Conservation (phyloP, 2,797 vertebrate species). For the Spinus pinus region DNA sequence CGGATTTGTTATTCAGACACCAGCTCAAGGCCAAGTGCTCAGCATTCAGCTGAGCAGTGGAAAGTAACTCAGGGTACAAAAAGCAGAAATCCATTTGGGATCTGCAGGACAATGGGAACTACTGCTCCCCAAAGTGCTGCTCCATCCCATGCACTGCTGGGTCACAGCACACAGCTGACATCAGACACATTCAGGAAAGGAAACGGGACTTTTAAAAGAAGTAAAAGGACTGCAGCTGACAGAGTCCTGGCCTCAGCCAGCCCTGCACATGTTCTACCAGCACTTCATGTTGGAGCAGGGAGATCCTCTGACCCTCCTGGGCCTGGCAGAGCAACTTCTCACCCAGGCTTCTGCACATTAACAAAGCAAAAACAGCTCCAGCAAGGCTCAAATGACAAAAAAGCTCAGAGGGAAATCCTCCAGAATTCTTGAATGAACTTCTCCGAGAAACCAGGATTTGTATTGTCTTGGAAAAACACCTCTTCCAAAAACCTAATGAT, state of each 20-base stretch:
- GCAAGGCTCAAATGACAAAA: background rate
- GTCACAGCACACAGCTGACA: background rate
- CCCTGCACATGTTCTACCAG: background rate
- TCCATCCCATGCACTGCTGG: background rate
- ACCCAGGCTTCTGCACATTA: background rate
- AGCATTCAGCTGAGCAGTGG: background rate
- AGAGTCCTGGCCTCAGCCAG: background rate
- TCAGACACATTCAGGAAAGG: background rate
- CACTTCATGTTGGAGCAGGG: background rate
- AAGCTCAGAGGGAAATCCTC: background rate
- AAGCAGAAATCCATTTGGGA: background rate
- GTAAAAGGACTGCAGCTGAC: background rate
- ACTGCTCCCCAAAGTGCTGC: background rate
- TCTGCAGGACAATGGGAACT: background rate
- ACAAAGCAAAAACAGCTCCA: background rate
- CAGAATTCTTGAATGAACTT: background rate
- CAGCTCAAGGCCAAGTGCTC: background rate
- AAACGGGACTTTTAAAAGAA: background rate
- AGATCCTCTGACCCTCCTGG: background rate
- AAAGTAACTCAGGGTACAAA: background rate
- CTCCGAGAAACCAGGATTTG: background rate
- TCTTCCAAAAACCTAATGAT: background rate
- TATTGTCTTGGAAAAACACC: background rate
- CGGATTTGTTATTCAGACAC: fast-evolving
- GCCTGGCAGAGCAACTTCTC: background rate